These are phyloP conservation scores for Ditula angustiorana DNA, from an alignment of 2,888 invertebrate genomes.

Conservation along the genomic window DNA sequence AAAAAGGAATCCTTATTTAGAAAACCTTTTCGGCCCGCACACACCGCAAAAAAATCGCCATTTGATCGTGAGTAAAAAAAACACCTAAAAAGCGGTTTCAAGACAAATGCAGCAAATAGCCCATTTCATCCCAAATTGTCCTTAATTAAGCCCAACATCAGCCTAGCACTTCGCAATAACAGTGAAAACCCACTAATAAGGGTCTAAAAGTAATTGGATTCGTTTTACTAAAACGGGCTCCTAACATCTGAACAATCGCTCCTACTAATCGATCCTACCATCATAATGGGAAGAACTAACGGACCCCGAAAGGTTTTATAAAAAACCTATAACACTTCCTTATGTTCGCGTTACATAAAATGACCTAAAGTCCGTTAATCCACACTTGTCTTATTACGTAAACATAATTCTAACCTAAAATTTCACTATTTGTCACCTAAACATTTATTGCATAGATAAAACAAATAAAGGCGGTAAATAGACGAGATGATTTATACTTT, in stretches of 20 bases:
- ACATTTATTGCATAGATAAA: no score
- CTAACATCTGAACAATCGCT: conserved; percentile 11
- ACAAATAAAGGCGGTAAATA: no score
- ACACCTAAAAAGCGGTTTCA: background rate
- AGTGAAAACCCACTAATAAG: conserved; percentile 27
- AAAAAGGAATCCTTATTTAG: no score
- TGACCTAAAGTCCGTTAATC: no score
- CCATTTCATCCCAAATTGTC: conserved; percentile 16
- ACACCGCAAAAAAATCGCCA: no score
- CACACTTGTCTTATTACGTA: no score
- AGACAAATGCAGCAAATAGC: background rate
- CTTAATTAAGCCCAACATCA: conserved; percentile 7
- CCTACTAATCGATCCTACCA: conserved; percentile 9
- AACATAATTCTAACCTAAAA: no score
- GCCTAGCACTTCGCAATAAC: conserved; percentile 5
- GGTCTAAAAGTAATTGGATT: conserved; percentile 23
- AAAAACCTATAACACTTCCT: background rate
- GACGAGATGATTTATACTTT: no score
- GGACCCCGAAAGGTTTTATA: conserved; percentile 1
- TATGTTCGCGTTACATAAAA: no score
- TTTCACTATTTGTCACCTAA: no score
- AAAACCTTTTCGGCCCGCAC: no score
- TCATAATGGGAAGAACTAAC: background rate
- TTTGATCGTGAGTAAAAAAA: background rate
- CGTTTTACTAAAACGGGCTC: conserved; percentile 27